Base-by-base conservation (phyloP, 2,888 invertebrate genomes). In the Eilema depressum region DNA sequence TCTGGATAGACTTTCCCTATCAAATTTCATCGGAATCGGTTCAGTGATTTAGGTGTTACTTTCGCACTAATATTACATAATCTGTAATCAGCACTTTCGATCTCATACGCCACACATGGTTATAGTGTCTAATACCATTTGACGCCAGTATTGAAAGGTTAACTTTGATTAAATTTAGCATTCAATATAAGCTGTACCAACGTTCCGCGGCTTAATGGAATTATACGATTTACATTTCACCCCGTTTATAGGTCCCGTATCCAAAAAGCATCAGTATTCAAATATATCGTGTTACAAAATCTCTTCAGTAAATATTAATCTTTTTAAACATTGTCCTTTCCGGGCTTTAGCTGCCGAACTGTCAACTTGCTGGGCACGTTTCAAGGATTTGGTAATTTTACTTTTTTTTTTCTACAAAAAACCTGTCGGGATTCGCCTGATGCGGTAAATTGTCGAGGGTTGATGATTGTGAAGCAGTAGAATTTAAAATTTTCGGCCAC, bases 401-500 rank as follows among this genome's bases (percentile, higher is more conserved):
- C 59, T 67, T 67, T 70, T 33, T 26, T 17, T 53, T 3, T 64
- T 23, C 28, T 17, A 20, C 37, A n/a, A 53, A 65, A 68, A 71
- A 71, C 25, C 69, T 56, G 65, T 59, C n/a, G 17, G 64, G 70
- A 71, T 78, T 71, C 73, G 53, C 65, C 57, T 65, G 69, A 68
- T 76, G 70, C 63, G 67, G 70, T 70, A 82, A 80, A 82, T 76
- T 75, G 77, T 70, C 72, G 74, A 75, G 75, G 68, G 75, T 67
- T 64, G 69, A 68, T 72, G 78, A 80, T 81, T 80, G 80, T 64
- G 74, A 63, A 69, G 69, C 37, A 56, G 71, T 25, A 66, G 74
- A 80, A 73, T 82, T 81, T 80, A 74, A 82, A 80, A 68, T 70
- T 78, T 76, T 71, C 78, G 68, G 65, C 68, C 78, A 74, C 81